Evolutionary conservation across 2,797 vertebrate genomes (phyloP).

Genomic region (Dendrocincla fuliginosa): DNA sequence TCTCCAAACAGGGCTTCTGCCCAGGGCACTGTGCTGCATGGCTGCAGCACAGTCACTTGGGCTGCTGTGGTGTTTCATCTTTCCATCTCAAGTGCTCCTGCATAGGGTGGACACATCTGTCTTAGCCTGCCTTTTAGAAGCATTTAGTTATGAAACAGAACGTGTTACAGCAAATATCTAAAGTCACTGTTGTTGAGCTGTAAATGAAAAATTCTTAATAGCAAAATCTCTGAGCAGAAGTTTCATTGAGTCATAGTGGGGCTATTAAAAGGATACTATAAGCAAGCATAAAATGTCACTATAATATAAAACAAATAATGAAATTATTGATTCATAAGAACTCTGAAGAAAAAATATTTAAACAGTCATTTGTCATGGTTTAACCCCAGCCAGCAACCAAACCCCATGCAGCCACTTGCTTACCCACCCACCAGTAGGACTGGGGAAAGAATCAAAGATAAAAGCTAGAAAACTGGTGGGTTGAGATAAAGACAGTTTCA

Average conservation of each 20-base stretch:
- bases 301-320: background rate
- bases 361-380: background rate
- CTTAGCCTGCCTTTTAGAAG: background rate
- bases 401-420: background rate
- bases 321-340: conserved; percentile 2
- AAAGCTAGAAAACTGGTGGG: background rate
- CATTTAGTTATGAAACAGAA: background rate
- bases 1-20: background rate
- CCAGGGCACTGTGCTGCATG: no score
- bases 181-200: background rate
- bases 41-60: background rate
- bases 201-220: background rate
- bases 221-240: background rate
- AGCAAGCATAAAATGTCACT: background rate
- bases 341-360: background rate
- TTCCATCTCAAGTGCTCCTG: background rate
- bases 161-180: background rate
- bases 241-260: background rate
- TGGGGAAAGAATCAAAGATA: background rate
- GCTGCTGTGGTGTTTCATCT: background rate
- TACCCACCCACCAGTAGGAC: background rate
- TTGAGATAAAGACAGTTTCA: background rate
- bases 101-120: background rate
- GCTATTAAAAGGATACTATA: background rate
- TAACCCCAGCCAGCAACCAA: background rate